Evolutionary conservation across 2,113 vertebrate genomes (phyloP), one percentile per base, ranked within the genome.

Genomic region (Connochaetes taurinus): DNA sequence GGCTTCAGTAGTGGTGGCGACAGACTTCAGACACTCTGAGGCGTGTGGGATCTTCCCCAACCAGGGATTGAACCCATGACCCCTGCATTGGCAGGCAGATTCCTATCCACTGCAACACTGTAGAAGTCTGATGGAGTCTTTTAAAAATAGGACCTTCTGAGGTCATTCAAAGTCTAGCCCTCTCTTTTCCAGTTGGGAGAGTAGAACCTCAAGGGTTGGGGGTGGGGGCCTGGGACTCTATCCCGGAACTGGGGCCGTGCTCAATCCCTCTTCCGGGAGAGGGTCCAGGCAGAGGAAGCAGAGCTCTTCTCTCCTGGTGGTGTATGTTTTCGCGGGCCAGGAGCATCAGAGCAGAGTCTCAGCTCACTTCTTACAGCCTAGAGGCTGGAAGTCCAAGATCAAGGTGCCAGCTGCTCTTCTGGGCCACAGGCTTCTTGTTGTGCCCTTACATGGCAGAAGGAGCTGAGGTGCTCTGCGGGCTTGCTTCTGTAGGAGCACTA

Each of bases 241-340:
- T 45, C 52, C 83, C 1, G 0, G 62, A 21, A 23, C 45, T 29
- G 29, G 47, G 15, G 23, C 23, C 2, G 2, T 19, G 29, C 53
- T 17, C 2, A 9, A 6, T n/a, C 33, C 40, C 13, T 71, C 19
- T 31, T 11, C 45, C 1, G 4, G 7, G 33, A 5, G n/a, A 40
- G 11, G 14, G 13, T 52, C 58, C 25, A 25, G 17, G 53, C 13
- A 50, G 74, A 43, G 45, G 57, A 50, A 6, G 53, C 25, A 6
- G 33, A 52, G 43, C 15, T 47, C 53, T 76, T 78, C 47, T 64
- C 16, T 45, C 27, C 55, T 57, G n/a, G 13, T 5, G 9, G 50
- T 7, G 31, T 13, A 4, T 1, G 53, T 29, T 43, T 25, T 74
- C 67, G 86, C 6, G 5, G 82, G 76, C 25, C 81, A 36, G n/a